Percentiles rank a stretch among this genome's conserved stretches.
Conservation (phyloP, 2,888 invertebrate genomes). For the Apomyelois bistriatella region DNA sequence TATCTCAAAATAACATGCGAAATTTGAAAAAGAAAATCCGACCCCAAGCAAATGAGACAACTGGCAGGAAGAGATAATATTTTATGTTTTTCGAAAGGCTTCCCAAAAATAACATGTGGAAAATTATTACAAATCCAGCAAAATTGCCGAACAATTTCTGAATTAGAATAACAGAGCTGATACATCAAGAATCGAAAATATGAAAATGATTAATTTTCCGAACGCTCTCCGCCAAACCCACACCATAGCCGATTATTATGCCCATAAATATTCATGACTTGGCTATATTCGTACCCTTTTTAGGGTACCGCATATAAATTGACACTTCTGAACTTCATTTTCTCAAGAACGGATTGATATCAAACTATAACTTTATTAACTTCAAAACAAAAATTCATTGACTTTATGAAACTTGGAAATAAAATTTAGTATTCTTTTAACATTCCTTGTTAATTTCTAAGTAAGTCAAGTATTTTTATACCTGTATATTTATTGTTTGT, state of each 20-base stretch:
- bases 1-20: no score
- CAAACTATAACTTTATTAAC: neutral
- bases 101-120: neutral
- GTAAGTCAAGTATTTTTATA: no score
- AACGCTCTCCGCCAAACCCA: neutral
- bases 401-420: neutral
- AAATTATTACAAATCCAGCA: neutral
- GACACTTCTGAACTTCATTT: conserved; percentile 2
- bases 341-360: neutral
- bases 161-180: conserved; percentile 10
- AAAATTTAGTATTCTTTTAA: neutral
- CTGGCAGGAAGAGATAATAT: neutral
- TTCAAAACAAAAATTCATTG: neutral
- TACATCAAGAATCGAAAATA: conserved; percentile 8
- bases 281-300: conserved; percentile 22
- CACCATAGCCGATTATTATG: conserved; percentile 21
- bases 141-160: neutral
- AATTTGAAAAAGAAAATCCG: no score
- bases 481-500: no score
- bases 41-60: no score
- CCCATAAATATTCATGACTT: conserved; percentile 30
- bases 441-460: no score
- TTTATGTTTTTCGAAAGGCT: neutral
- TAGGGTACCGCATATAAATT: conserved; percentile 9
- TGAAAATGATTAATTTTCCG: conserved; percentile 9